phyloP scores from a whole-genome alignment of 1,140 invertebrate species.

The Hermetia illucens region DNA sequence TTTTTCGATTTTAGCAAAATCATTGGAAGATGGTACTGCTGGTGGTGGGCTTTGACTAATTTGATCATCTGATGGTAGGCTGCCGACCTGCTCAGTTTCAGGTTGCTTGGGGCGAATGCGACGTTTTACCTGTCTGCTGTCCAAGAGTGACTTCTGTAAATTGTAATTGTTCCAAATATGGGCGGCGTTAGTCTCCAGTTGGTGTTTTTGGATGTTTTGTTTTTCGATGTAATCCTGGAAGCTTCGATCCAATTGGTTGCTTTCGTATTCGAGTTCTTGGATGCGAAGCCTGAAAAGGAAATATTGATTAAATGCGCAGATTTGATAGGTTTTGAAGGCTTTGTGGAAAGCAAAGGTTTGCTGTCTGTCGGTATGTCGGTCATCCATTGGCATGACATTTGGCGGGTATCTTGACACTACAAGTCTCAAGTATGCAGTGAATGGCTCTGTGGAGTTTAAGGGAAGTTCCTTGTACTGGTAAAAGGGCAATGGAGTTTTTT shows the following conservation, averaged over 20 bases:
- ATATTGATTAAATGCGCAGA: background rate
- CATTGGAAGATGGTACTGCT: background rate
- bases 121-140: constrained; percentile 8
- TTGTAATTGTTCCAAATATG: constrained; percentile 5
- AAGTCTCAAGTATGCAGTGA: background rate
- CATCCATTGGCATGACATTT: background rate
- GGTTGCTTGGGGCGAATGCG: no score
- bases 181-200: background rate
- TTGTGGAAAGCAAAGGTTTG: background rate
- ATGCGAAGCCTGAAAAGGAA: constrained; percentile 15
- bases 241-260: constrained; percentile 19
- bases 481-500: background rate
- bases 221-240: constrained; percentile 19
- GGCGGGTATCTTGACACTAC: background rate
- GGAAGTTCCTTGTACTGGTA: no score
- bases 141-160: constrained; percentile 7
- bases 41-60: constrained; percentile 1
- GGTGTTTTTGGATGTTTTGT: constrained; percentile 9
- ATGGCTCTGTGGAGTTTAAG: background rate
- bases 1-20: background rate
- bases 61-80: no score
- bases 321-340: background rate
- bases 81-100: no score
- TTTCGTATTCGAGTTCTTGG: constrained; percentile 23
- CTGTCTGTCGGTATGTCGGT: background rate